phyloP scores from a whole-genome alignment of 37 sponge, comb jelly and placozoan species.

The Axinella damicornis region DNA sequence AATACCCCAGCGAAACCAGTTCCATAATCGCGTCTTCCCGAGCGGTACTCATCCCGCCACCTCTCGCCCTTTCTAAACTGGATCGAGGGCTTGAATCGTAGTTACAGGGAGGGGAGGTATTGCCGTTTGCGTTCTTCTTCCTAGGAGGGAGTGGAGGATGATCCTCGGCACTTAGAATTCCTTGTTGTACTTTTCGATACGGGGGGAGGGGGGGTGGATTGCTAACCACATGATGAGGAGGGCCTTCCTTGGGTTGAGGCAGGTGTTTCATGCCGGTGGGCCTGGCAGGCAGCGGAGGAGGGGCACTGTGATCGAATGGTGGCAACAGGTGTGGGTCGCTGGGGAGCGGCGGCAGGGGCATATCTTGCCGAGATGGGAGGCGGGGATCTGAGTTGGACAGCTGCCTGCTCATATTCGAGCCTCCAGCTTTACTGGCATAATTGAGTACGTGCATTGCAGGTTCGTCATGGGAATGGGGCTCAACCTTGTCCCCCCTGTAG shows the following conservation, averaged over 20 bases:
- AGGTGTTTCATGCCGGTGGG: background rate
- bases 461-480: background rate
- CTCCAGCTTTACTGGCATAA: background rate
- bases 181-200: background rate
- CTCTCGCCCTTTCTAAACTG: background rate
- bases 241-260: background rate
- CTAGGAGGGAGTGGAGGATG: constrained; percentile 41
- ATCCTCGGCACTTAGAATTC: background rate
- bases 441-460: constrained; percentile 11
- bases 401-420: background rate
- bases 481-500: background rate
- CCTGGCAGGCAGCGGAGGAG: background rate
- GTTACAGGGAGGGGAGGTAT: constrained; percentile 6
- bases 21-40: constrained; percentile 30
- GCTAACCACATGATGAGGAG: background rate
- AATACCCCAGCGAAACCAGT: constrained; percentile 65
- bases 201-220: constrained; percentile 59
- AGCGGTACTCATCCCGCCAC: background rate
- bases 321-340: constrained; percentile 7
- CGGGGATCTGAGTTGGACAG: background rate
- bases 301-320: no score
- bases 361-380: background rate
- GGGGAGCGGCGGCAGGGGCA: constrained; percentile 16
- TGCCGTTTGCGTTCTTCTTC: constrained; percentile 11
- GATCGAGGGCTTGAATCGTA: background rate